Base-by-base conservation (phyloP, 2,888 invertebrate species). In the Sarcophaga caerulescens region DNA sequence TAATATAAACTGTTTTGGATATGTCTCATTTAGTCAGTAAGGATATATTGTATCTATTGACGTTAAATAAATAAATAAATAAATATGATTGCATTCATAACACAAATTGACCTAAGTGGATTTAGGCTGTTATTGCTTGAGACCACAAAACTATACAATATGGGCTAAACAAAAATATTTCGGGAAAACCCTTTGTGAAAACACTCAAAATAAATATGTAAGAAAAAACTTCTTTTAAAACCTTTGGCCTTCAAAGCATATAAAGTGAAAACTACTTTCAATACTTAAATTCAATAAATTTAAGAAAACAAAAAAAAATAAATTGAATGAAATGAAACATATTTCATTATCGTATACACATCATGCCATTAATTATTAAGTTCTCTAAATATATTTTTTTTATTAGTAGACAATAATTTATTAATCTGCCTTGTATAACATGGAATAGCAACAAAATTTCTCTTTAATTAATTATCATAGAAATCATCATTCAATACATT, bases 381-480 rank as follows among this genome's bases (percentile, higher is more conserved):
- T 62, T 44, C 17, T 44, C 60, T 60, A 81, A 35, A 25, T 66
- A 73, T 59, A 5, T 52, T 47, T 45, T 45, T 47, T n/a, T n/a
- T n/a, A n/a, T n/a, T 2, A n/a, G 52, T 74, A 62, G 14, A 10
- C 21, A 21, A 73, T 63, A 45, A 70, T 73, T 52, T 60, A 74
- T 62, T 62, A 74, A 17, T 62, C 45, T 25, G 17, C 10, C 10
- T 57, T 69, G 19, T 19, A 52, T 17, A 11, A 14, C 5, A 47
- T 47, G 63, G 47, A 77, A 71, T 14, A 63, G 63, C 75, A 77
- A 75, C 19, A 80, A 69, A 84, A 84, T 73, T 81, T 84, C 76
- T 68, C 73, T 77, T 71, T 71, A 68, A 59, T 63, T 70, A 76
- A 81, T 80, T 76, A 73, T 73, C 62, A 84, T 76, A 62, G 68